A percentile compares a stretch with the other conserved stretches of the same genome.
These are phyloP conservation scores for Brachypteracias leptosomus DNA, from an alignment of 2,113 vertebrate species.

Conservation along the genomic window DNA sequence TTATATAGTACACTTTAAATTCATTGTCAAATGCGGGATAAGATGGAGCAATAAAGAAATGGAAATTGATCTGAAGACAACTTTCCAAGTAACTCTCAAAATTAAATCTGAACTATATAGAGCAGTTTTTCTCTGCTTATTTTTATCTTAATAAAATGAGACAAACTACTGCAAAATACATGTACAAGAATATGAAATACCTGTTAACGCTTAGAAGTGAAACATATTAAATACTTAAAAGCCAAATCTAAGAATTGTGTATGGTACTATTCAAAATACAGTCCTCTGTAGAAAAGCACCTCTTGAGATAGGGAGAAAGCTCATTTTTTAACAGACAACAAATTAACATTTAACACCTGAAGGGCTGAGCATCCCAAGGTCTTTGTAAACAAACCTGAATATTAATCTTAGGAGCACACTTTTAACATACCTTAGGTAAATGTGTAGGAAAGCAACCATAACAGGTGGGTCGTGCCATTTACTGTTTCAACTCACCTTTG, in stretches of 20 bases:
- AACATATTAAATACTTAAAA: background rate
- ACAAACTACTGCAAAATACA: background rate
- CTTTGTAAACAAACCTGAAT: background rate
- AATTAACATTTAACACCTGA: background rate
- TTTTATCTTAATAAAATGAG: background rate
- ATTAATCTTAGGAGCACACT: background rate
- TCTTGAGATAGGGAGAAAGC: background rate
- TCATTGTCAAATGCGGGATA: background rate
- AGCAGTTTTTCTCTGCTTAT: fast-evolving
- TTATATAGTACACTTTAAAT: background rate
- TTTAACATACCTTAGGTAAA: background rate
- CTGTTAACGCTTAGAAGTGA: background rate
- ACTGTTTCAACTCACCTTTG: background rate
- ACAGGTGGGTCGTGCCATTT: background rate
- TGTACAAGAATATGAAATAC: background rate
- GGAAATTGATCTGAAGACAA: background rate
- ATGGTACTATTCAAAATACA: background rate
- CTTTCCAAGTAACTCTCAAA: background rate
- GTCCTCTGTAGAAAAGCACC: background rate
- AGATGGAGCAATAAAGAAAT: background rate
- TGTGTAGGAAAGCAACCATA: background rate
- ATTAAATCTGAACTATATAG: background rate
- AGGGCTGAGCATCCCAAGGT: background rate
- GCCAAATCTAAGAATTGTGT: background rate
- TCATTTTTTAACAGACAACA: background rate